Evolutionary conservation across 2,113 vertebrate genomes (phyloP), one percentile per base, ranked within the genome.

Genomic region (Elephas maximus): DNA sequence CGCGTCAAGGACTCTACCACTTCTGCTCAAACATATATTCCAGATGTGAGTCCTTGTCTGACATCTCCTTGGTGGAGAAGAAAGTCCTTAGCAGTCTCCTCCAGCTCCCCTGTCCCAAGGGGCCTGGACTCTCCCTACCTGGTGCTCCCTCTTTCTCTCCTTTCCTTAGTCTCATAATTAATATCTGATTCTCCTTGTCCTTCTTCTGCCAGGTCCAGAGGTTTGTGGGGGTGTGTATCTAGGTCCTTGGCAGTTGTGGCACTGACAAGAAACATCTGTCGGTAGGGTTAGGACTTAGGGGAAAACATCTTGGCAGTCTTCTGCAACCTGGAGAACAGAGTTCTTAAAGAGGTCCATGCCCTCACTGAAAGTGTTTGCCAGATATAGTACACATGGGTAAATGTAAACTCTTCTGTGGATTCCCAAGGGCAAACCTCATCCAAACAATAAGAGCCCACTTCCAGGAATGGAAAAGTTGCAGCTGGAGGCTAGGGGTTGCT

Each of bases 281-380:
- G 88, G 1, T 73, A 44, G 30, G 83, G 74, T 92, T 73, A 91
- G 91, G 57, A 15, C 33, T 95, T 85, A 79, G 44, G 45, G 23
- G 74, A 90, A 51, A 79, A 78, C 18, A 24, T 73, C 20, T 33
- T 96, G 92, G 45, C 44, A 89, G 28, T 67, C 81, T 96, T 77
- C 69, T 85, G 37, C 37, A 76, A 57, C 37, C 51, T 85, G 45
- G 69, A 78, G 37, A 90, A 41, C 45, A 65, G n/a, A 86, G 33
- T 82, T 86, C 74, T 69, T 91, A 91, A 57, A 2, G n/a, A n/a
- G 57, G n/a, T 62, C 45, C 89, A 85, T 24, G 26, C 15, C 23
- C 41, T 51, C 57, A 57, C 41, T 93, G 62, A 60, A 24, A 21
- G 37, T n/a, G 15, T 84, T 94, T 63, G 67, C n/a, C 84, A 93